Percentiles rank a stretch among this genome's conserved stretches.
phyloP scores from a whole-genome alignment of 2,113 vertebrate genomes.

The Sprattus sprattus region DNA sequence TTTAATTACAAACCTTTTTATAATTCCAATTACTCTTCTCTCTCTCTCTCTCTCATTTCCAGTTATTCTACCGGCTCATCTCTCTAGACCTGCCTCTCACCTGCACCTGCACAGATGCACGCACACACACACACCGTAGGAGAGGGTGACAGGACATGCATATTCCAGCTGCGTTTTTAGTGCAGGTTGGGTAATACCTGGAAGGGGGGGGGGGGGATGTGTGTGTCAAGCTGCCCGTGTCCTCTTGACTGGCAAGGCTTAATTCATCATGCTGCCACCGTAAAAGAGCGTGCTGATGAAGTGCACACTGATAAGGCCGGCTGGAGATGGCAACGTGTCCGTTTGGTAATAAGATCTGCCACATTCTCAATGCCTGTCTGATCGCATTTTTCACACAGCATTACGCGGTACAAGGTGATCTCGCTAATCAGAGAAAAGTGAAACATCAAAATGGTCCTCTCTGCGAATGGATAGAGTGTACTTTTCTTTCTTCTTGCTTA shows the following conservation, averaged over 20 bases:
- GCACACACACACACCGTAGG: background rate
- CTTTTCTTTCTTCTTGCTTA: background rate
- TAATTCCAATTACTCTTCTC: background rate
- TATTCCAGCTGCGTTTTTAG: background rate
- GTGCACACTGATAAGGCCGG: slow-evolving; percentile 42
- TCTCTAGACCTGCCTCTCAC: background rate
- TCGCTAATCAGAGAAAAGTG: slow-evolving; percentile 39
- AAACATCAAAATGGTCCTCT: slow-evolving; percentile 31
- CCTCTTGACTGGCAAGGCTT: slow-evolving; percentile 20
- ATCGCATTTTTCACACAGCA: slow-evolving; percentile 47
- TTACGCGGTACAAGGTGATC: slow-evolving; percentile 50
- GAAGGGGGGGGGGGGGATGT: background rate
- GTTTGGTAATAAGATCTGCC: slow-evolving; percentile 49
- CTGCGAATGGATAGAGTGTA: background rate
- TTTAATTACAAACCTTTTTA: slow-evolving; percentile 8
- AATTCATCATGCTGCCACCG: slow-evolving; percentile 46
- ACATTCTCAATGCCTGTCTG: slow-evolving; percentile 43
- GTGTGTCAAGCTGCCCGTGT: background rate
- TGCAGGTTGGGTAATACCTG: background rate
- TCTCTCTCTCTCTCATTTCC: background rate
- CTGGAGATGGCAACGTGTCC: slow-evolving; percentile 35
- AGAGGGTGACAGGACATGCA: background rate
- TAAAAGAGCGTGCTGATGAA: slow-evolving; percentile 43
- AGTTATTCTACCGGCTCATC: slow-evolving; percentile 5
- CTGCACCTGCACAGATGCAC: background rate